These are phyloP conservation scores for Hetaerina titia DNA, from an alignment of 2,888 invertebrate species.

Conservation along the genomic window DNA sequence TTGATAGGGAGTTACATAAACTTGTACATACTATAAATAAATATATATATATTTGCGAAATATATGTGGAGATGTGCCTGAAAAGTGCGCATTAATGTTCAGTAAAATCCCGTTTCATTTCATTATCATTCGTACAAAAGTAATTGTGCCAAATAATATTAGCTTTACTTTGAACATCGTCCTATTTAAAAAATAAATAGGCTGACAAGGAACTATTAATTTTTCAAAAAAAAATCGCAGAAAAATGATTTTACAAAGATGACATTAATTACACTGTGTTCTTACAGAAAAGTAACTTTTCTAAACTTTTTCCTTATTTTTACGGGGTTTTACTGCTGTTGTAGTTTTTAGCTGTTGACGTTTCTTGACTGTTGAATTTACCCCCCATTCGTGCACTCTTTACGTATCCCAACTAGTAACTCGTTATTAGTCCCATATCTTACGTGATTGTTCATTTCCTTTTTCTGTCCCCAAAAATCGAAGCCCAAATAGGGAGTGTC, in stretches of 20 bases:
- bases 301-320: conserved; percentile 22
- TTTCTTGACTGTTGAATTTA: conserved; percentile 51
- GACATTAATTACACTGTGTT: not conserved
- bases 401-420: conserved; percentile 53
- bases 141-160: conserved; percentile 54
- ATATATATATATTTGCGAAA: conserved; percentile 62
- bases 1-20: conserved; percentile 53
- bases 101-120: conserved; percentile 65
- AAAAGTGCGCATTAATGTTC: conserved; percentile 53
- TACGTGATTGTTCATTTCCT: conserved; percentile 30
- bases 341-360: conserved; percentile 64
- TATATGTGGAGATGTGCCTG: conserved; percentile 62
- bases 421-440: conserved; percentile 33
- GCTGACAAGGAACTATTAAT: conserved; percentile 17
- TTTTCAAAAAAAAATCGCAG: not conserved
- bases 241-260: not conserved
- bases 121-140: not conserved
- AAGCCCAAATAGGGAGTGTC: conserved; percentile 32
- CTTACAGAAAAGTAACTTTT: not conserved
- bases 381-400: conserved; percentile 52
- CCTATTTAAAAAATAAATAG: conserved; percentile 6
- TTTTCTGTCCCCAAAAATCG: conserved; percentile 28
- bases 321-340: conserved; percentile 64
- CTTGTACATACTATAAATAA: conserved; percentile 62
- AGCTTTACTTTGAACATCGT: conserved; percentile 16